Base-by-base conservation (phyloP, 30 jellyfish, hydroid and myxozoan genomes). In the Clytia hemisphaerica region DNA sequence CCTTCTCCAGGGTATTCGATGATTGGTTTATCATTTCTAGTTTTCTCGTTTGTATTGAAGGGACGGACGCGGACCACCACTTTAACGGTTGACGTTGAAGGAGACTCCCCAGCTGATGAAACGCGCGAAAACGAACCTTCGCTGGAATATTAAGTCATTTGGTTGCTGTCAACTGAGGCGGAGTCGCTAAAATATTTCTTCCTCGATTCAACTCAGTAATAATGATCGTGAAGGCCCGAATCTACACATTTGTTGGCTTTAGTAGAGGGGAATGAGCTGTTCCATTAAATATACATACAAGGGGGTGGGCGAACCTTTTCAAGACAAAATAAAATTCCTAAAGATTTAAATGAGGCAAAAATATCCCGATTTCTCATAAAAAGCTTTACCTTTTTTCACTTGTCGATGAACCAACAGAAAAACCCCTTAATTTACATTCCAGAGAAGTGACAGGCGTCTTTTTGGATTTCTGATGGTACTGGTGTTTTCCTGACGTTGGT, bases 21-120 rank as follows among this genome's bases (percentile, higher is more conserved):
- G 58, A 67, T 30, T 4, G 68, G 71, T 76, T 82, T 80, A 19
- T 76, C 95, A 33, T 49, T 85, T 59, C 69, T 89, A 33, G 37
- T 78, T 34, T 66, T 27, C 55, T 89, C 94, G 0, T 12, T 26
- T 1, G 73, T 77, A 60, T 63, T 62, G 38, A 89, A 40, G 44
- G 98, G 98, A 22, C 98, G 74, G n/a, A 81, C 91, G 36, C 98
- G 80, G 68, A n/a, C 6, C 36, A 37, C n/a, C n/a, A n/a, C n/a
- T n/a, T n/a, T n/a, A n/a, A n/a, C n/a, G n/a, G n/a, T 10, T 7
- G 16, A 61, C 7, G 6, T 6, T 3, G 33, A 3, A 33, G 37
- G 50, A 69, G n/a, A n/a, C n/a, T n/a, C n/a, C n/a, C n/a, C n/a
- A n/a, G n/a, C n/a, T n/a, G n/a, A n/a, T n/a, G n/a, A n/a, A n/a